Percentiles rank a stretch among this genome's conserved stretches.
These are phyloP conservation scores for Neogobius melanostomus DNA, from an alignment of 2,113 vertebrate species.

Conservation along the genomic window DNA sequence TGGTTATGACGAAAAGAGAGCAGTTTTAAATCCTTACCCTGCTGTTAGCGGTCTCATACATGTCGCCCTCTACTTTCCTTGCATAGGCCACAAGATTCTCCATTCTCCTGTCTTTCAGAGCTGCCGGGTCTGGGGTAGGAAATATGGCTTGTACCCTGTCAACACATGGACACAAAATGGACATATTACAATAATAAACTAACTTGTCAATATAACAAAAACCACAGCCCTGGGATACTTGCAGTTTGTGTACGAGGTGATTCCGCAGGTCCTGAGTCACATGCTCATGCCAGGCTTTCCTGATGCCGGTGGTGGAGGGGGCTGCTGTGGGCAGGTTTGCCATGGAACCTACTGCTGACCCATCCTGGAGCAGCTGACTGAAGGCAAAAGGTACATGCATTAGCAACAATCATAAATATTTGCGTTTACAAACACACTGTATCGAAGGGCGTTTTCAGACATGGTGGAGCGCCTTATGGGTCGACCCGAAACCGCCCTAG, in stretches of 20 bases:
- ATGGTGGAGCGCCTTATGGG: no score
- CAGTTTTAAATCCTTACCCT: constrained; percentile 78
- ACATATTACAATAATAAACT: not conserved
- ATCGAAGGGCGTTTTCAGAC: no score
- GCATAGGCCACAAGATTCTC: constrained; percentile 98
- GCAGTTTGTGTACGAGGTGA: constrained; percentile 98
- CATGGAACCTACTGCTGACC: constrained; percentile 83
- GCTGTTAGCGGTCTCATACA: constrained; percentile 98
- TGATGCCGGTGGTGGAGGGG: constrained; percentile 87
- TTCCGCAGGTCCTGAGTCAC: constrained; percentile 99
- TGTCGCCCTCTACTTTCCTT: constrained; percentile 97
- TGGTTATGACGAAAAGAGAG: not conserved
- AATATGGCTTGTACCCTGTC: constrained; percentile 98
- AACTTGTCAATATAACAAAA: not conserved
- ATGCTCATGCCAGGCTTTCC: constrained; percentile 98
- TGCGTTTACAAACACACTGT: no score
- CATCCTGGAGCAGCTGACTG: constrained; percentile 90
- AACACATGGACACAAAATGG: not conserved
- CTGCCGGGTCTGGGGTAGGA: constrained; percentile 96
- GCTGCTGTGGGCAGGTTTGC: constrained; percentile 89
- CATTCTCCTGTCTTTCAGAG: constrained; percentile 97
- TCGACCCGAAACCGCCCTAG: no score
- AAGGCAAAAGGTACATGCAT: not conserved
- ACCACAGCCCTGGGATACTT: constrained; percentile 59
- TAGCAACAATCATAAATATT: not conserved